Conservation (phyloP, 2,888 invertebrate species). For the Platycheirus albimanus region DNA sequence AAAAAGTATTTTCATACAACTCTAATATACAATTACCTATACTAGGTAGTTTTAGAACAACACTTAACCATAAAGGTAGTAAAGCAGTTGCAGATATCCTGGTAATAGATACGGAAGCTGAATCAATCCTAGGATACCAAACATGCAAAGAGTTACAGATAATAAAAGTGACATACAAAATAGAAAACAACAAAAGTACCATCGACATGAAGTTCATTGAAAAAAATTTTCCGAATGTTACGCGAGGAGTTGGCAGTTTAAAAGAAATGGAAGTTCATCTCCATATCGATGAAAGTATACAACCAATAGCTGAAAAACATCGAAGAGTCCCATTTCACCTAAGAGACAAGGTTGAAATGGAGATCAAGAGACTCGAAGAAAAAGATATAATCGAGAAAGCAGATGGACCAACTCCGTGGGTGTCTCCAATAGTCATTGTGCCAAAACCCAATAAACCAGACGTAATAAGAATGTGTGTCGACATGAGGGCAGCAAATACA, state of each 20-base stretch:
- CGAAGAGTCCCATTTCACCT: not conserved
- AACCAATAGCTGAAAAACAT: not conserved
- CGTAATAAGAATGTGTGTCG: slow-evolving; percentile 3
- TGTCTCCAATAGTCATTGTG: no score
- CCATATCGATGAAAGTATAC: no score
- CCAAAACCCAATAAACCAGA: slow-evolving; percentile 9
- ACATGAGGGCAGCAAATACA: slow-evolving; percentile 5
- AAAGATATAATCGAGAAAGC: no score
- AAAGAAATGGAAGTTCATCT: not conserved
- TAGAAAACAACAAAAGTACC: no score
- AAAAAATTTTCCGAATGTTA: no score
- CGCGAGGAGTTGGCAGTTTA: not conserved
- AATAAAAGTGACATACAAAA: no score
- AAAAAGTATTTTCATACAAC: no score
- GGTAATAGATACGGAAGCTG: not conserved
- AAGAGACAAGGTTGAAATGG: not conserved
- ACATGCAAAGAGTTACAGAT: not conserved
- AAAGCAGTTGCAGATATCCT: not conserved
- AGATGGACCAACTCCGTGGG: no score
- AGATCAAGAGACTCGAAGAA: no score
- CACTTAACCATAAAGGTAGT: not conserved
- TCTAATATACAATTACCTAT: not conserved
- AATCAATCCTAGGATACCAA: not conserved
- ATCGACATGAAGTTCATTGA: no score
- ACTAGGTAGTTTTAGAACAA: not conserved